Conservation (phyloP, 2,113 vertebrate species). For the Rhadina sibilatrix region DNA sequence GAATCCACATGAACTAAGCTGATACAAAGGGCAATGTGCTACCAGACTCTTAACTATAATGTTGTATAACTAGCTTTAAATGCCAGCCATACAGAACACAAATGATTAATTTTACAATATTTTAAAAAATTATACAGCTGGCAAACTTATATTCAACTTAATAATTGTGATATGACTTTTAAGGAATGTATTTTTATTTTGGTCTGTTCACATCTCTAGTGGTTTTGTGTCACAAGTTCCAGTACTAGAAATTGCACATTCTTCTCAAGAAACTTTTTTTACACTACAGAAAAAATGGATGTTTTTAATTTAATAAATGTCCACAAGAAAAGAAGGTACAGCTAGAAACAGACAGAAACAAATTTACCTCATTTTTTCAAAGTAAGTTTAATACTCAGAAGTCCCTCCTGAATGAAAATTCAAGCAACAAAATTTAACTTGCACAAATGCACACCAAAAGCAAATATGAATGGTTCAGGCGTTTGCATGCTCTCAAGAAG, state of each 20-base stretch:
- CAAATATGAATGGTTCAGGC: not conserved
- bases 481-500: not conserved
- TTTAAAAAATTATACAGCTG: not conserved
- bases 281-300: not conserved
- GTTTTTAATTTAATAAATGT: not conserved
- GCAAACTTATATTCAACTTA: not conserved
- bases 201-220: not conserved
- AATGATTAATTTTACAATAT: not conserved
- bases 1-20: not conserved
- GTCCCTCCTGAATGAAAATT: not conserved
- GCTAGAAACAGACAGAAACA: not conserved
- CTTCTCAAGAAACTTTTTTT: not conserved
- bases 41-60: not conserved
- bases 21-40: not conserved
- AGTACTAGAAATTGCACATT: not conserved
- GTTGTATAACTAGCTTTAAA: not conserved
- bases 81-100: not conserved
- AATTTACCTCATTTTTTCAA: not conserved
- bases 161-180: not conserved
- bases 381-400: not conserved
- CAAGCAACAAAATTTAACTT: not conserved
- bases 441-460: not conserved
- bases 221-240: not conserved
- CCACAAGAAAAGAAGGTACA: not conserved
- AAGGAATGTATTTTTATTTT: not conserved